Evolutionary conservation across 2,113 vertebrate genomes (phyloP), one percentile per base, ranked within the genome.

Genomic region (Paracanthobrama guichenoti): DNA sequence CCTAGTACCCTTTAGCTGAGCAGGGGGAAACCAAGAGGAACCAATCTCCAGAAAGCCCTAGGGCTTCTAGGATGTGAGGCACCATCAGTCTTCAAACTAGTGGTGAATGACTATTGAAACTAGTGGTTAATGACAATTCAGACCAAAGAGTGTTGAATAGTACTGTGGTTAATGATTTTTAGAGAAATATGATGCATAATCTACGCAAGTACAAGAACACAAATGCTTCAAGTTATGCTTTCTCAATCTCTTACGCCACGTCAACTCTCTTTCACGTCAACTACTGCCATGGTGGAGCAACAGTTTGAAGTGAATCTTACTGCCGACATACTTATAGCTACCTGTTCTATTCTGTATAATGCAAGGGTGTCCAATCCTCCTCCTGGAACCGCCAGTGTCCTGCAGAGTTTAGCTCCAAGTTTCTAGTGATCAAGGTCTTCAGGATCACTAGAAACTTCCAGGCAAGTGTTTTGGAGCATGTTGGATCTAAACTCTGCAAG

Each of bases 41-140:
- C 69, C 71, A 67, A 76, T 86, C 74, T 81, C 60, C 79, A 28
- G 9, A 59, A 46, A 57, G 22, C 78, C 81, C 55, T 75, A 75
- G 81, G 69, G 53, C 24, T 71, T 81, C 28, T 72, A 22, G 20
- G 20, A n/a, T 42, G 46, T 28, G 18, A 75, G 14, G 72, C 46
- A 50, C 14, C 46, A 31, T 39, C 28, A 75, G 24, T 31, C 26
- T 73, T 46, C 42, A 50, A 74, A 74, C 12, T 39, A 14, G 50
- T 2, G 20, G 31, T 39, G 75, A 12, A 72, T 72, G 42, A 3
- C 1, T 4, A 35, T 73, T 46, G 42, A 50, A 74, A 74, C 12
- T 39, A 14, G 28, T 2, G 20, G 31, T 39, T 53, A 12, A 72
- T 72, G 42, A 3, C 1, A 1, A 42, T 26, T 62, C 67, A 22